A percentile compares a stretch with the other conserved stretches of the same genome.
Conservation (phyloP, 1,140 invertebrate species). For the Microplitis demolitor region DNA sequence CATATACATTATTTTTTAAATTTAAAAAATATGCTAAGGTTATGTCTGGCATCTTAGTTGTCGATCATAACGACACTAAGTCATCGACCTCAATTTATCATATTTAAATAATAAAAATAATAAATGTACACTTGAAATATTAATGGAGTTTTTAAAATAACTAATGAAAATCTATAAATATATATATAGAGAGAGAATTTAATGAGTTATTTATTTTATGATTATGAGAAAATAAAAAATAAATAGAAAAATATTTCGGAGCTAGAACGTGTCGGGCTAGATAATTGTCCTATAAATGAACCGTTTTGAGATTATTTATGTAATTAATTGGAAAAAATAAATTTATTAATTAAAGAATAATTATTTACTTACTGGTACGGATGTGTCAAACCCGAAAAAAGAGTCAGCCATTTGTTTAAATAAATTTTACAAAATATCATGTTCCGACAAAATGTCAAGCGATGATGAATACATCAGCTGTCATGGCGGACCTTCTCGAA, state of each 20-base stretch:
- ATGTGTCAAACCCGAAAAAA: conserved; percentile 80
- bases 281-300: no score
- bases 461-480: conserved; percentile 48
- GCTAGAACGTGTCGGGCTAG: no score
- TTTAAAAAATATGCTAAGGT: conserved; percentile 29
- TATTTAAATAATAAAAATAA: background rate
- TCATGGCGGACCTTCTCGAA: conserved; percentile 48
- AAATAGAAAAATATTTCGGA: no score
- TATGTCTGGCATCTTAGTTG: conserved; percentile 33
- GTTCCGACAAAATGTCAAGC: conserved; percentile 55
- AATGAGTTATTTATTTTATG: no score
- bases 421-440: conserved; percentile 71
- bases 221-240: no score
- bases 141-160: no score
- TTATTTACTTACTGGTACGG: conserved; percentile 68
- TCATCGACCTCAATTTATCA: background rate
- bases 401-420: conserved; percentile 80
- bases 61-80: conserved; percentile 3
- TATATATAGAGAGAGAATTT: no score
- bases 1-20: background rate
- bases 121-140: no score
- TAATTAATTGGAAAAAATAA: background rate
- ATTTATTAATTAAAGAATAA: background rate
- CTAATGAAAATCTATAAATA: no score
- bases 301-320: background rate